These are phyloP conservation scores for Eurytoma adleriae DNA, from an alignment of 2,888 invertebrate species.

Conservation along the genomic window DNA sequence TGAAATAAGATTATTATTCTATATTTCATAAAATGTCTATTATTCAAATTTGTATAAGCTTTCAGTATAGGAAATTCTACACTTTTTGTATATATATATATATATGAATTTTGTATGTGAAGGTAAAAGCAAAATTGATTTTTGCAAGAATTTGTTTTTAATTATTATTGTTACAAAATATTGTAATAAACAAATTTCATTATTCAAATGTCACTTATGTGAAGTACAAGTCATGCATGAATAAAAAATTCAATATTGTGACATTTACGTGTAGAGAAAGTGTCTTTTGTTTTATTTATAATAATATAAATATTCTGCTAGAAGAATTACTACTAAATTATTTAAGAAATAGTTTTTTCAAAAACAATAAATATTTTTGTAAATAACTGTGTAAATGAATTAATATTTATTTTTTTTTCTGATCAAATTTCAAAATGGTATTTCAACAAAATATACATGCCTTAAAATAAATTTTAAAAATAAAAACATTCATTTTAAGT, in stretches of 20 bases:
- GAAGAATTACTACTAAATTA: no score
- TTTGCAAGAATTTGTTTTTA: constrained; percentile 48
- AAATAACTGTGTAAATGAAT: neutral
- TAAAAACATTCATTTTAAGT: no score
- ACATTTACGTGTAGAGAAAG: constrained; percentile 5
- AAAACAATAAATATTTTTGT: neutral
- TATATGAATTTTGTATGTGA: constrained; percentile 53
- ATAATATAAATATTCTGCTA: neutral
- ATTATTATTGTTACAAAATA: constrained; percentile 52
- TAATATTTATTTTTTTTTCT: no score
- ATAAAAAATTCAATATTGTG: constrained; percentile 1
- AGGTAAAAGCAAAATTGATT: constrained; percentile 49
- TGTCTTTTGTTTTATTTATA: constrained; percentile 2
- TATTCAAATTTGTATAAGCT: constrained; percentile 53
- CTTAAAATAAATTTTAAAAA: no score
- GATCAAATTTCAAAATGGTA: neutral
- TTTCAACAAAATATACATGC: neutral
- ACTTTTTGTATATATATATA: constrained; percentile 54
- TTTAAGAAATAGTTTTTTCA: constrained; percentile 5
- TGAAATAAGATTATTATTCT: constrained; percentile 40
- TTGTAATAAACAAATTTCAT: constrained; percentile 27
- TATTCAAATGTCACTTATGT: constrained; percentile 9
- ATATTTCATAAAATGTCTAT: constrained; percentile 48
- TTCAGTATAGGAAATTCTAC: constrained; percentile 40
- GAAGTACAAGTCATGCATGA: constrained; percentile 31